A percentile compares a stretch with the other conserved stretches of the same genome.
phyloP scores from a whole-genome alignment of 1,140 invertebrate species.

The Bombus ignitus region DNA sequence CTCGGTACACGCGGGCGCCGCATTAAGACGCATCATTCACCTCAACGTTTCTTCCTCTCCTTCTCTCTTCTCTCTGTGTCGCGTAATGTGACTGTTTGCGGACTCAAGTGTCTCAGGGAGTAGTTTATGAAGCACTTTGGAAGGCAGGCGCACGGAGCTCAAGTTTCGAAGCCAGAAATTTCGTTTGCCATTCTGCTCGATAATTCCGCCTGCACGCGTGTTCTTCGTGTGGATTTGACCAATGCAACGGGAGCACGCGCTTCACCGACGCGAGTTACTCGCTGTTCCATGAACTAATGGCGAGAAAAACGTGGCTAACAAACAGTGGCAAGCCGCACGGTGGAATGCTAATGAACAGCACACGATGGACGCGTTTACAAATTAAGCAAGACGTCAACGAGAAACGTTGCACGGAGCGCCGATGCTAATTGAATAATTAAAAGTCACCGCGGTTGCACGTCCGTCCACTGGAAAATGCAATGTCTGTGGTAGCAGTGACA shows the following conservation, averaged over 20 bases:
- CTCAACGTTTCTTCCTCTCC: not conserved
- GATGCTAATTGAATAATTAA: conserved; percentile 66
- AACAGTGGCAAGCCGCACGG: not conserved
- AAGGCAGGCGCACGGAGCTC: not conserved
- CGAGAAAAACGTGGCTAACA: not conserved
- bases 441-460: conserved; percentile 27
- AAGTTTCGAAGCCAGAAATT: conserved; percentile 16
- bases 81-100: conserved; percentile 24
- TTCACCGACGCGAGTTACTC: not conserved
- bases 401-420: conserved; percentile 8
- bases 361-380: not conserved
- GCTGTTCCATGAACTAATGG: not conserved
- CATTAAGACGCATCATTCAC: conserved; percentile 42
- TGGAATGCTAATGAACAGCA: conserved; percentile 3
- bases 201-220: not conserved
- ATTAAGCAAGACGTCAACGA: conserved; percentile 29
- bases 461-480: not conserved
- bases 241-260: not conserved
- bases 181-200: not conserved
- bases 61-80: not conserved
- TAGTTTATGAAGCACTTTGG: conserved; percentile 20
- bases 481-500: conserved; percentile 1
- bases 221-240: too few species aligned
- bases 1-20: not conserved
- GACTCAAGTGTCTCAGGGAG: not conserved